Conservation (phyloP, 1,140 invertebrate genomes). For the Calephelis nemesis region DNA sequence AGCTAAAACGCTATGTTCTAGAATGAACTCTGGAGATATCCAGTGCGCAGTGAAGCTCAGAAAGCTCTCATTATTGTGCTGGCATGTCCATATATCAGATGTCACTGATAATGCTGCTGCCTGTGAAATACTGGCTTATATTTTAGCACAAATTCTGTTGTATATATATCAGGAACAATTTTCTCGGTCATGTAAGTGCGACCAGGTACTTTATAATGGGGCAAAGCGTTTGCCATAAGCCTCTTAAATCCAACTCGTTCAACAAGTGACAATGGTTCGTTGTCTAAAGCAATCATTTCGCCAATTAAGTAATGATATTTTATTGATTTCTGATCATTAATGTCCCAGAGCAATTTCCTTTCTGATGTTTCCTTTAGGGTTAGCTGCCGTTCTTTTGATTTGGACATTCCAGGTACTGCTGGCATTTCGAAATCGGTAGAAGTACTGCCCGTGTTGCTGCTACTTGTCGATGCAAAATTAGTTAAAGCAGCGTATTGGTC, state of each 20-base stretch:
- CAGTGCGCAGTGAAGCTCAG: slow-evolving; percentile 45
- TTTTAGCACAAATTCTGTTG: slow-evolving; percentile 37
- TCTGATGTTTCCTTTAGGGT: slow-evolving; percentile 27
- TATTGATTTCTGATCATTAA: slow-evolving; percentile 31
- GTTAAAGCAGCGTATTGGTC: slow-evolving; percentile 17
- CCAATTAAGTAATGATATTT: slow-evolving; percentile 33
- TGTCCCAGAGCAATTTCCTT: slow-evolving; percentile 29
- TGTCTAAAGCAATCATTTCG: slow-evolving; percentile 35
- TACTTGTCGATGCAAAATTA: slow-evolving; percentile 13
- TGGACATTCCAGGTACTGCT: slow-evolving; percentile 1
- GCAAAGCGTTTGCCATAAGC: slow-evolving; percentile 27
- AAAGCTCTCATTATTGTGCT: slow-evolving; percentile 39
- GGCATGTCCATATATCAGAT: slow-evolving; percentile 41
- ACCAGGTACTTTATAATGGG: slow-evolving; percentile 37
- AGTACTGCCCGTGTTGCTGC: slow-evolving; percentile 3
- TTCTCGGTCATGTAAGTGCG: slow-evolving; percentile 40
- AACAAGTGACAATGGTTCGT: slow-evolving; percentile 29
- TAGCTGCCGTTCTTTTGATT: slow-evolving; percentile 24
- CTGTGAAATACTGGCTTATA: slow-evolving; percentile 36
- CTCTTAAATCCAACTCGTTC: slow-evolving; percentile 28
- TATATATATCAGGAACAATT: slow-evolving; percentile 42
- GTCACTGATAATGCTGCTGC: slow-evolving; percentile 38
- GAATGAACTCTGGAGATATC: slow-evolving; percentile 36
- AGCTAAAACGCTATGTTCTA: slow-evolving; percentile 26
- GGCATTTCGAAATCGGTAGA: not conserved